A percentile compares a stretch with the other conserved stretches of the same genome.
Evolutionary conservation across 2,888 invertebrate genomes (phyloP).

Genomic region (Dendrolimus houi): DNA sequence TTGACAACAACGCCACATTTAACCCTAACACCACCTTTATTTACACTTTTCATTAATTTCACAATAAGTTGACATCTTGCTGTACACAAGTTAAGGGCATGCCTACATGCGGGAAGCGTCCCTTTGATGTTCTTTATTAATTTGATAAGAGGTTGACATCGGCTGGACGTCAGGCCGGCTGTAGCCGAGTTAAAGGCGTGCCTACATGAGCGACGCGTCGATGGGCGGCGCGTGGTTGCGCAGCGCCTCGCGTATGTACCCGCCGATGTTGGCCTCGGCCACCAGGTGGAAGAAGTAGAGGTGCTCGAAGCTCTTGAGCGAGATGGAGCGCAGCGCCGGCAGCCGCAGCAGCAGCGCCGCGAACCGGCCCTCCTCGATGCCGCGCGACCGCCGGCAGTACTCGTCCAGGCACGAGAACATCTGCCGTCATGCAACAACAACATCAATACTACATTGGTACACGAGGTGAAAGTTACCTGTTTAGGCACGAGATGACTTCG

Average conservation of each 20-base stretch:
- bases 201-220: slow-evolving; percentile 46
- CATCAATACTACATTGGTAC: neutral
- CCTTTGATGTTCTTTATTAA: no score
- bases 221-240: slow-evolving; percentile 76
- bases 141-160: no score
- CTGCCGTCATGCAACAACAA: slow-evolving; percentile 23
- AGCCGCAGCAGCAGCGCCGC: slow-evolving; percentile 94
- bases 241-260: slow-evolving; percentile 88
- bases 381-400: slow-evolving; percentile 91
- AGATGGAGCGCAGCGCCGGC: slow-evolving; percentile 93
- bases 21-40: no score
- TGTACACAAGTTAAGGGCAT: no score
- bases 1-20: no score
- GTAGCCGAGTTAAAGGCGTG: neutral
- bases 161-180: no score
- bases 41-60: no score
- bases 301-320: slow-evolving; percentile 95
- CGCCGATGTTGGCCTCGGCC: slow-evolving; percentile 90
- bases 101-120: slow-evolving; percentile 45
- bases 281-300: slow-evolving; percentile 95
- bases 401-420: slow-evolving; percentile 96
- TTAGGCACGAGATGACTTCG: no score
- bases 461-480: no score
- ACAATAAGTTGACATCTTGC: no score
- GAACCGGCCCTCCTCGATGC: slow-evolving; percentile 95